Conservation (phyloP, 1,140 invertebrate species). For the Teleogryllus occipitalis region DNA sequence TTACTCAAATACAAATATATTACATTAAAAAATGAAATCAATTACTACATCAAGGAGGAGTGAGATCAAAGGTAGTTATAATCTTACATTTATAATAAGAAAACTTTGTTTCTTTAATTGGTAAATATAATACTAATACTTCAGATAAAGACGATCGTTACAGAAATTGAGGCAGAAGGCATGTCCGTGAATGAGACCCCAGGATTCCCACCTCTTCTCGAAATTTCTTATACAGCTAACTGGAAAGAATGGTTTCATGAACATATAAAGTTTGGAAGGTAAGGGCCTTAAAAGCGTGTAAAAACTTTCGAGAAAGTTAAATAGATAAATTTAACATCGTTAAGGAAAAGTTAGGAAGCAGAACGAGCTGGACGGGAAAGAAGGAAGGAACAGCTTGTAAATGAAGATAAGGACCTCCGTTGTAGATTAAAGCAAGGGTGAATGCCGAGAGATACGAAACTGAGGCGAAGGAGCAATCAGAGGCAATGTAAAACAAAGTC, state of each 20-base stretch:
- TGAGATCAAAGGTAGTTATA: no score
- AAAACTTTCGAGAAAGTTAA: background rate
- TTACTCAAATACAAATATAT: no score
- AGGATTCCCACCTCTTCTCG: background rate
- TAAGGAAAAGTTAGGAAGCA: background rate
- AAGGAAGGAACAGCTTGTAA: background rate
- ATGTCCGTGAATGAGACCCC: no score
- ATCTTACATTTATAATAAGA: no score
- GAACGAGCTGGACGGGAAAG: background rate
- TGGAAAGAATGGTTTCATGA: background rate
- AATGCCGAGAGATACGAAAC: background rate
- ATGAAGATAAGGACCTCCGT: background rate
- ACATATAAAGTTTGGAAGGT: background rate
- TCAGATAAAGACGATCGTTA: no score
- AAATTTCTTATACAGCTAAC: background rate
- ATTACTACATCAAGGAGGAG: no score
- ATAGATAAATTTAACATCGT: constrained; percentile 6
- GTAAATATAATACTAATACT: no score
- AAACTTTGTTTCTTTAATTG: no score
- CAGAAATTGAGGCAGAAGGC: no score
- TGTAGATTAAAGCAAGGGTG: background rate
- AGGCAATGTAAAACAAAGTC: no score
- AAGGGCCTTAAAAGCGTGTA: background rate
- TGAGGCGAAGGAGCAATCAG: no score
- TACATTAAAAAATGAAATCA: no score